Conservation (phyloP, 2,888 invertebrate species). For the Xanthostigma xanthostigma region DNA sequence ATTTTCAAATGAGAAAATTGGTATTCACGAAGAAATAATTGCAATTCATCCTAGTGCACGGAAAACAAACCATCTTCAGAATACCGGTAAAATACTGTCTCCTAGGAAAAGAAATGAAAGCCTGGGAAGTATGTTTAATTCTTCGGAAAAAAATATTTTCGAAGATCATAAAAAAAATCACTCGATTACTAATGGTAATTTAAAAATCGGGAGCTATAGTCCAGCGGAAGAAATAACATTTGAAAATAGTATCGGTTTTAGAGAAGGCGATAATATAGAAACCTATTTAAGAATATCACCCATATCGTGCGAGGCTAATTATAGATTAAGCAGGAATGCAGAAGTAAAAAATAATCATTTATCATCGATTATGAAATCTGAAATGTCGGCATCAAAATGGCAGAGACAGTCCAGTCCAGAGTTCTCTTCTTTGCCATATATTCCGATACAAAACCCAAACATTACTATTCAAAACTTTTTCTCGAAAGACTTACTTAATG, state of each 20-base stretch:
- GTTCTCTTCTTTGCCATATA: slow-evolving; percentile 21
- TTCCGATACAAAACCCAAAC: slow-evolving; percentile 7
- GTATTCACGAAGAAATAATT: slow-evolving; percentile 6
- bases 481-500: too few relatives aligned
- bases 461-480: too few relatives aligned
- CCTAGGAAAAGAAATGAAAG: background rate
- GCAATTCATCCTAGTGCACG: slow-evolving; percentile 7
- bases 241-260: background rate
- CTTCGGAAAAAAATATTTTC: background rate
- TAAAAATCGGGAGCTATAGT: background rate
- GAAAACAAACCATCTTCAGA: background rate
- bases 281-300: background rate
- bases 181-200: background rate
- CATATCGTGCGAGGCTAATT: background rate
- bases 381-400: slow-evolving; percentile 13
- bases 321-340: background rate
- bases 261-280: background rate
- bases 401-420: slow-evolving; percentile 14
- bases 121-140: too few relatives aligned
- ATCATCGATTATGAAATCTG: slow-evolving; percentile 10
- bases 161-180: background rate
- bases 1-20: too few relatives aligned
- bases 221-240: background rate
- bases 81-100: background rate
- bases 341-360: background rate